A percentile compares a stretch with the other conserved stretches of the same genome.
These are phyloP conservation scores for Orthonevra nobilis DNA, from an alignment of 2,888 invertebrate genomes.

Conservation along the genomic window DNA sequence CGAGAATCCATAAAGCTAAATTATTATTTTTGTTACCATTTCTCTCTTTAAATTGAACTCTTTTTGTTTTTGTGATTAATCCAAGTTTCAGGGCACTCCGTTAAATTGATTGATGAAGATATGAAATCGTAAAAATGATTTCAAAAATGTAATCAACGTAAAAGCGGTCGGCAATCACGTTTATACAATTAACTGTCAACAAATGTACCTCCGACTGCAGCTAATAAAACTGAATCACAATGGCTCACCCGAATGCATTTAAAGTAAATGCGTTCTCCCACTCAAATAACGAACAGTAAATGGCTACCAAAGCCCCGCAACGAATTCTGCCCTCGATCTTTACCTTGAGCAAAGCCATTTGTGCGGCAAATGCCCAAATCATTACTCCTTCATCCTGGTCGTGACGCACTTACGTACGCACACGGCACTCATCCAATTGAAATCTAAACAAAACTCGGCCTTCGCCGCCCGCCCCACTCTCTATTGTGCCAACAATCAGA, in stretches of 20 bases:
- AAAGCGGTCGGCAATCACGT: slow-evolving; percentile 32
- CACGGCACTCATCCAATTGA: slow-evolving; percentile 13
- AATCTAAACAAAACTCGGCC: slow-evolving; percentile 37
- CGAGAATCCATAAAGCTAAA: no score
- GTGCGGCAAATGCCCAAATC: no score
- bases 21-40: no score
- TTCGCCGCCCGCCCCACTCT: slow-evolving; percentile 16
- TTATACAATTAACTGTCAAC: slow-evolving; percentile 2
- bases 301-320: slow-evolving; percentile 21
- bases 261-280: slow-evolving; percentile 30
- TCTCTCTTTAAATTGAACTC: no score
- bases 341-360: slow-evolving; percentile 35
- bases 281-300: not conserved
- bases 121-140: no score
- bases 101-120: no score
- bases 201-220: not conserved
- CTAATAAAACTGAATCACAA: not conserved
- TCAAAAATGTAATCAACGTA: no score
- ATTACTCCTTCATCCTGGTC: slow-evolving; percentile 14
- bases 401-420: slow-evolving; percentile 61
- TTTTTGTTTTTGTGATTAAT: no score
- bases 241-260: slow-evolving; percentile 11
- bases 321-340: slow-evolving; percentile 40
- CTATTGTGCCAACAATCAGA: slow-evolving; percentile 59
- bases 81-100: no score